Base-by-base conservation (phyloP, 2,888 invertebrate species). In the Alitta virens region DNA sequence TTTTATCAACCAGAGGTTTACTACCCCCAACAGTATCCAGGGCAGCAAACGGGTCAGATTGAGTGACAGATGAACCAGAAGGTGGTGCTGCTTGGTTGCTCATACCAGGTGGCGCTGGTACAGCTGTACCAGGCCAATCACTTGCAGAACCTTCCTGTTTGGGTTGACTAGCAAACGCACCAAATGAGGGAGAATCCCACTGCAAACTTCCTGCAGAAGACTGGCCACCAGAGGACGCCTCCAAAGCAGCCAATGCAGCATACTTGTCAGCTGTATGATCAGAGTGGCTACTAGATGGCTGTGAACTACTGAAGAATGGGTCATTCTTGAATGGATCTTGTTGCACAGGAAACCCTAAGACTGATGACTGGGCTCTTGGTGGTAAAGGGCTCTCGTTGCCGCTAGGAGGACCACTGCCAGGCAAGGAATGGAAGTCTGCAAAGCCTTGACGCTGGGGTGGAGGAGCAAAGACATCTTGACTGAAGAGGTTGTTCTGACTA, bases 241-340 rank as follows among this genome's bases (percentile, higher is more conserved):
- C 18, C 7, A 18, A 46, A 18, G n/a, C 46, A n/a, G 46, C 21
- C n/a, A 46, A 7, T 7, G 18, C 46, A 5, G 46, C 46, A 46
- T 46, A 46, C 46, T 46, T 46, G 46, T 46, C 46, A 12, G 33
- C 33, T 12, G 33, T 12, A 5, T 33, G 33, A 12, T 33, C 33
- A 33, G 12, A 33, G 33, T 33, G 33, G 33, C 12, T 33, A 12
- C 33, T 33, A 7, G 33, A 33, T 46, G n/a, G n/a, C n/a, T 46
- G 18, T 7, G 18, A n/a, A 16, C 46, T n/a, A 16, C 50, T 38
- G 52, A 59, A 59, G 51, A 59, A 59, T 3, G 59, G 59, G 42
- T 59, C 59, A 21, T 59, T 38, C 40, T 51, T 51, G 51, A 59
- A 59, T 2, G 59, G 59, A 38, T 59, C 59, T 52, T 50, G 25